Evolutionary conservation across 1,140 invertebrate species (phyloP), one percentile per base, ranked within the genome.

Genomic region (Drosophila trapezifrons): DNA sequence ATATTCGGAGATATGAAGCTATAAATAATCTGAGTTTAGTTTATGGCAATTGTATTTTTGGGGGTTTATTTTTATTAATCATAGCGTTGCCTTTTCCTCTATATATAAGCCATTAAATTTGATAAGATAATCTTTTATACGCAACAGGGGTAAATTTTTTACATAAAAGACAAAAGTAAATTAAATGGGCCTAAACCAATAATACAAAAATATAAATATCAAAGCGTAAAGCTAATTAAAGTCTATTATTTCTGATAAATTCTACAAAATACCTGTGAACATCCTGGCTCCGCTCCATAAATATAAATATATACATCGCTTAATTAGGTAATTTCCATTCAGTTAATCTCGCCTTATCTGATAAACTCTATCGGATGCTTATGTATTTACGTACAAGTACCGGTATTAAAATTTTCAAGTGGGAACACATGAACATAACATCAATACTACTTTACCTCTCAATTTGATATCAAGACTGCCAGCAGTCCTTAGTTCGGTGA

Each of bases 301-400:
- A n/a, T n/a, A n/a, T n/a, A n/a, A n/a, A n/a, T n/a, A n/a, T n/a
- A n/a, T n/a, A n/a, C n/a, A n/a, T n/a, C 12, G 18, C 7, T 10
- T 32, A 32, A 64, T 43, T 64, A 25, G 54, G 54, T 25, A 10
- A 43, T 59, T 51, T 65, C 59, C 35, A 32, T 64, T 17, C 12
- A 18, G 18, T 12, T 67, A 67, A 67, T 49, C 64, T 64, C 6
- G 1, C 5, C 63, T 56, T 40, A 57, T 69, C 63, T 18, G 0
- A 10, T 18, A 25, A 25, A 12, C 25, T 37, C 15, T 37, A 38
- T 55, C 49, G 29, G 25, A 15, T 37, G n/a, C 32, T 51, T 62
- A 37, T 32, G 27, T 17, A 22, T 18, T 22, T 37, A 64, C 22
- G 37, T 13, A 25, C 17, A 52, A 69, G 40, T 46, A 9, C n/a